These are phyloP conservation scores for Nomada goodeniana DNA, from an alignment of 2,888 invertebrate species.

Conservation along the genomic window DNA sequence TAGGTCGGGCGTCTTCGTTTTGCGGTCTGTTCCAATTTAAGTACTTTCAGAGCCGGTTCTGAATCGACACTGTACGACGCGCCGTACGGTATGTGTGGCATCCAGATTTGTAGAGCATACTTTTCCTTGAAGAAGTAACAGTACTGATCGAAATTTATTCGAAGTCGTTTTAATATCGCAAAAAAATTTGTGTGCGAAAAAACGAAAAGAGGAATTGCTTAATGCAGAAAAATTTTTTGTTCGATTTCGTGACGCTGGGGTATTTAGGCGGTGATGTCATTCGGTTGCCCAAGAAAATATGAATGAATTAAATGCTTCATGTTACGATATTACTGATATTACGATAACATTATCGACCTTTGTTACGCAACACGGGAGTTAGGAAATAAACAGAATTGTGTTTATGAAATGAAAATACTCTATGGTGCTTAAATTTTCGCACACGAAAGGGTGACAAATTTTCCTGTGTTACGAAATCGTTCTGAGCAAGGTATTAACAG, in stretches of 20 bases:
- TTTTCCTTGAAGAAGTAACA: slow-evolving; percentile 24
- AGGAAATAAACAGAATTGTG: background rate
- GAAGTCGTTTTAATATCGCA: too few species aligned
- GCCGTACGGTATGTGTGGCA: slow-evolving; percentile 32
- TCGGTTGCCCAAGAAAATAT: background rate
- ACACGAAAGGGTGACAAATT: background rate
- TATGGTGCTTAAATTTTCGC: background rate
- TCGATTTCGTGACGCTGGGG: background rate
- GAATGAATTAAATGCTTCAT: background rate
- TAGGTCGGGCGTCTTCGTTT: slow-evolving; percentile 21
- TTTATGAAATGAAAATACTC: background rate
- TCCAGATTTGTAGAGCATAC: slow-evolving; percentile 46
- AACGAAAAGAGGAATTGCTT: background rate
- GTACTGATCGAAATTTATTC: background rate
- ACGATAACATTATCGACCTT: slow-evolving; percentile 5
- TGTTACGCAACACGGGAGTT: background rate
- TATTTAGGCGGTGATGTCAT: background rate
- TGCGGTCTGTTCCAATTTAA: slow-evolving; percentile 26
- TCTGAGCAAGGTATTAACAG: background rate
- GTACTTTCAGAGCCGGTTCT: slow-evolving; percentile 29
- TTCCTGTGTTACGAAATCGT: background rate
- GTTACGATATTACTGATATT: background rate
- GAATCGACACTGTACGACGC: slow-evolving; percentile 24
- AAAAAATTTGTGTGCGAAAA: background rate
- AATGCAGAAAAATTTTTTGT: background rate